A percentile compares a stretch with the other conserved stretches of the same genome.
Conservation (phyloP, 2,113 vertebrate genomes). For the Megalops atlanticus region DNA sequence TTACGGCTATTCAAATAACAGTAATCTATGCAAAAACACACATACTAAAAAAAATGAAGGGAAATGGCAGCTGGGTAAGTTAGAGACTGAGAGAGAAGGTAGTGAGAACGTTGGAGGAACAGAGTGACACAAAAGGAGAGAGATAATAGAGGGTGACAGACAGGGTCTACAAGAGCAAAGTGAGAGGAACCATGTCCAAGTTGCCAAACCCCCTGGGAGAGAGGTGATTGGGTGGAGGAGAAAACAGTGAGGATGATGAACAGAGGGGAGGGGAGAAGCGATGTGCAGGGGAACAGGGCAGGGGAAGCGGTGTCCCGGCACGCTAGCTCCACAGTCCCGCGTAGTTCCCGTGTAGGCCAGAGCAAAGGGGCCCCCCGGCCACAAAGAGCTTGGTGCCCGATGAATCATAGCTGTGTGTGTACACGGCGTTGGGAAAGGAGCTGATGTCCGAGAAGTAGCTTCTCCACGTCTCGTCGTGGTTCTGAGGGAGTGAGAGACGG, state of each 20-base stretch:
- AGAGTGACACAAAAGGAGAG: neutral
- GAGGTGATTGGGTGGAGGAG: neutral
- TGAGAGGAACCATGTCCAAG: too few relatives aligned
- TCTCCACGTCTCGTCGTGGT: constrained; percentile 96
- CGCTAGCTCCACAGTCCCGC: constrained; percentile 95
- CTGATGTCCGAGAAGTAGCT: constrained; percentile 98
- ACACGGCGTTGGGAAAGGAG: constrained; percentile 96
- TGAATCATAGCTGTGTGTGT: constrained; percentile 97
- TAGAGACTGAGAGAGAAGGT: constrained; percentile 7
- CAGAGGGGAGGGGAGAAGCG: neutral
- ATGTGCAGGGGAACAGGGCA: neutral
- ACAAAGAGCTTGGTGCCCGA: constrained; percentile 98
- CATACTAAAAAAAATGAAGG: neutral
- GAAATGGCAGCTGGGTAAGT: constrained; percentile 13
- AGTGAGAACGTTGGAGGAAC: neutral
- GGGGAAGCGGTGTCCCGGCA: neutral
- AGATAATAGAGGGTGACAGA: constrained; percentile 21
- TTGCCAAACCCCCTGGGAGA: too few relatives aligned
- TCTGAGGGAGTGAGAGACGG: constrained; percentile 68
- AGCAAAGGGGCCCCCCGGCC: constrained; percentile 94
- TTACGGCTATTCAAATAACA: constrained; percentile 49
- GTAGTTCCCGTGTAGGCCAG: constrained; percentile 98
- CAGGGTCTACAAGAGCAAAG: neutral
- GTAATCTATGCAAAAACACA: constrained; percentile 27
- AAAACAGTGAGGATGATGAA: neutral